Evolutionary conservation across 2,113 vertebrate genomes (phyloP).

Genomic region (Stictonetta naevosa): DNA sequence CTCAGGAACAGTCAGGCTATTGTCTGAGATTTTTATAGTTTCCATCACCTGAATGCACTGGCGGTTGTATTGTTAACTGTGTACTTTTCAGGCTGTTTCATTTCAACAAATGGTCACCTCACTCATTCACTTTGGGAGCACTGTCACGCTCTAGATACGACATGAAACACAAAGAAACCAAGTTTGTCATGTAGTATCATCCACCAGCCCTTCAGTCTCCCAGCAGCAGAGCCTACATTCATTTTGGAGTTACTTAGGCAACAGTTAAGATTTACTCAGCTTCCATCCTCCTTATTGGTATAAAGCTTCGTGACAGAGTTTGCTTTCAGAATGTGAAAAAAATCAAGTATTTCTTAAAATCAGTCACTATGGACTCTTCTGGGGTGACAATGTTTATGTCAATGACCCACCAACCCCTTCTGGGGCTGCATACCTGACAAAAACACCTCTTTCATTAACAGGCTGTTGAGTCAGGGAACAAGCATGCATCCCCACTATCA

Average conservation of each 20-base stretch:
- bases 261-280: not conserved
- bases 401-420: not conserved
- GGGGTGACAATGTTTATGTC: not conserved
- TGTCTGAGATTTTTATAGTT: not conserved
- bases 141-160: not conserved
- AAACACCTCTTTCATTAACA: not conserved
- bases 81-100: not conserved
- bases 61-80: not conserved
- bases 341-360: not conserved
- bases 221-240: not conserved
- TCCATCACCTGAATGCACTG: not conserved
- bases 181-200: not conserved
- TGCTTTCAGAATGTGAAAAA: not conserved
- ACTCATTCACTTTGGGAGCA: not conserved
- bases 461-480: not conserved
- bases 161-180: not conserved
- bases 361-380: not conserved
- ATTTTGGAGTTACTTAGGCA: not conserved
- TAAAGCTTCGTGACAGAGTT: not conserved
- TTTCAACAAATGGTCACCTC: not conserved
- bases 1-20: constrained; percentile 3
- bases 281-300: not conserved
- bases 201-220: not conserved
- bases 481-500: not conserved
- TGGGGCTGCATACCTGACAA: not conserved